These are phyloP conservation scores for Dendrolimus punctatus DNA, from an alignment of 1,140 invertebrate species.

Conservation along the genomic window DNA sequence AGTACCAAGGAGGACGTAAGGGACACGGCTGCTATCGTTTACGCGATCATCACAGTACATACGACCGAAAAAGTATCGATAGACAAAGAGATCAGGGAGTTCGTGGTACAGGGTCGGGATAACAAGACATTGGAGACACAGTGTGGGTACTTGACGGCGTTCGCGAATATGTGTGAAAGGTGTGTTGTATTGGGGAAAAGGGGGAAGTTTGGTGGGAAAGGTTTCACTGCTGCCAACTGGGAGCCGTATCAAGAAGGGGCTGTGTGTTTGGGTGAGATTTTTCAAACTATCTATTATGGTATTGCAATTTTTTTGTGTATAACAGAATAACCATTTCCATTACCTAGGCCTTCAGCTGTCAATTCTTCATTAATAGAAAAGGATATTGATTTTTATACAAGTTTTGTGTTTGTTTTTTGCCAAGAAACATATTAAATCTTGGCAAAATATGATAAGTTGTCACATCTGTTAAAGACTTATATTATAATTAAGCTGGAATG, in stretches of 20 bases:
- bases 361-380: too few relatives aligned
- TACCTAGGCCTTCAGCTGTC: not conserved
- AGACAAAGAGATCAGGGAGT: constrained; percentile 71
- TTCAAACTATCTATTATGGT: too few relatives aligned
- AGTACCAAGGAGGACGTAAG: constrained; percentile 84
- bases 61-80: constrained; percentile 68
- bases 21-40: constrained; percentile 78
- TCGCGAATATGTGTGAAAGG: constrained; percentile 79
- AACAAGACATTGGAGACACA: constrained; percentile 80
- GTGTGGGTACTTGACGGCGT: constrained; percentile 80
- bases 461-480: too few relatives aligned
- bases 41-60: constrained; percentile 77
- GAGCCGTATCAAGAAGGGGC: constrained; percentile 72
- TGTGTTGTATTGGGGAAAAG: constrained; percentile 70
- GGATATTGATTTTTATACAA: too few relatives aligned
- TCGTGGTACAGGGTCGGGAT: constrained; percentile 65
- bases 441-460: too few relatives aligned
- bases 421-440: too few relatives aligned
- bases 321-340: too few relatives aligned
- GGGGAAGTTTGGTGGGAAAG: constrained; percentile 55
- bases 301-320: too few relatives aligned
- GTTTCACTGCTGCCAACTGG: constrained; percentile 65
- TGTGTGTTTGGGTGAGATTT: constrained; percentile 71
- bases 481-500: too few relatives aligned
- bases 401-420: too few relatives aligned